Base-by-base conservation (phyloP, 2,797 vertebrate genomes). In the Scolopax bukidnonensis region DNA sequence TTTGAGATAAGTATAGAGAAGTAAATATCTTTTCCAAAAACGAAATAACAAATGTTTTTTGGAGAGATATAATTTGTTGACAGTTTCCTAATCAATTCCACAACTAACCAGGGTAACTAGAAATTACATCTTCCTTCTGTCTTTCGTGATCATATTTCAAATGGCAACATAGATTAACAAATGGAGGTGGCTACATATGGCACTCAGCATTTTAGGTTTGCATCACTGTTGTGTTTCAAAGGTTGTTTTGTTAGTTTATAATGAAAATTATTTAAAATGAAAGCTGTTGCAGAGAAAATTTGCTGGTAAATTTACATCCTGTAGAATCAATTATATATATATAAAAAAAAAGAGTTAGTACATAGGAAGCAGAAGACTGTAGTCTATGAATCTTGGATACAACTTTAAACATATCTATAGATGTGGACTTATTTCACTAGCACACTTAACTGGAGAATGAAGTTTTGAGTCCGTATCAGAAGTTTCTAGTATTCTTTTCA, bases 51-150 rank as follows among this genome's bases (percentile, higher is more conserved):
- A 50, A 6, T 36, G 4, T 16, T 50, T 54, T 83, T 56, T 32
- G 0, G 4, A 40, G 9, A 69, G 4, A 25, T 0, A 16, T 24
- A 0, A 63, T 41, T 71, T 73, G 4, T 73, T 65, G 23, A 24
- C 12, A 28, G 11, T 54, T 70, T 86, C 30, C 36, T 60, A 51
- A 89, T 51, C 10, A 59, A 12, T 71, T 81, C 30, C 53, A 61
- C 16, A 69, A 19, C 9, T 69, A 48, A 79, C 4, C 30, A 53
- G 6, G 4, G 7, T 75, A 50, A 57, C 11, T 73, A 30, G 3
- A 45, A 63, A n/a, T 75, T 53, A 33, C 2, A 8, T 71, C 89
- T 85, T 59, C 36, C 5, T 61, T 83, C 69, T 64, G 2, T 24
- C 50, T 90, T 77, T 71, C 9, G 6, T 21, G 6, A 63, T 60